A percentile compares a stretch with the other conserved stretches of the same genome.
Conservation (phyloP, 2,797 vertebrate genomes). For the Rhinoraja longicauda region DNA sequence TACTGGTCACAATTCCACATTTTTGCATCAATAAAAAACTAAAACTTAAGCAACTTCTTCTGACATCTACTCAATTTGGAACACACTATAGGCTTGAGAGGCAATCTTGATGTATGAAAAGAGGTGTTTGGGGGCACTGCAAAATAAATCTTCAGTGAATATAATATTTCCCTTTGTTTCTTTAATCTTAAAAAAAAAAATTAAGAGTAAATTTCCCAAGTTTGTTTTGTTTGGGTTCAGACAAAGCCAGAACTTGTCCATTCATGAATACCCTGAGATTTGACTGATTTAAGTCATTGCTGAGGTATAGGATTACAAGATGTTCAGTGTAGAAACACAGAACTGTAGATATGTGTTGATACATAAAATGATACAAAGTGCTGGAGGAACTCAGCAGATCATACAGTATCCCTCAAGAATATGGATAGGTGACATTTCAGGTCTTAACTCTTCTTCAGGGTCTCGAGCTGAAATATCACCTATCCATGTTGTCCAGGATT, state of each 20-base stretch:
- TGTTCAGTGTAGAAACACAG: background rate
- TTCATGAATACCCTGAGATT: no score
- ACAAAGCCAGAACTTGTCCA: no score
- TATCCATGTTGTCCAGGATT: no score
- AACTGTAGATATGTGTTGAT: no score
- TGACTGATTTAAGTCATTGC: no score
- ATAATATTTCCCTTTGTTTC: background rate
- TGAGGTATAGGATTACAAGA: background rate
- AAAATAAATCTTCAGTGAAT: background rate
- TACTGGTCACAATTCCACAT: background rate
- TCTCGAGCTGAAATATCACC: no score
- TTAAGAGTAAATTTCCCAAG: background rate
- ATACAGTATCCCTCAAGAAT: no score
- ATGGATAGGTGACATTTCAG: no score
- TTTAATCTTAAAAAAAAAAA: background rate
- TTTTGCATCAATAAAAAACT: background rate
- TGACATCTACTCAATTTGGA: background rate
- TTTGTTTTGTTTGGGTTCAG: background rate
- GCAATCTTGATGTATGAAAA: background rate
- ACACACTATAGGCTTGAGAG: background rate
- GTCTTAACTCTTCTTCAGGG: no score
- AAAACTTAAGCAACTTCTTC: background rate
- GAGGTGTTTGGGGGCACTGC: background rate
- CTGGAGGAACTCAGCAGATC: no score
- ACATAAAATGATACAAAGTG: no score